Percentiles rank a stretch among this genome's conserved stretches.
Evolutionary conservation across 1,140 invertebrate genomes (phyloP).

Genomic region (Drosophila ohnishii): DNA sequence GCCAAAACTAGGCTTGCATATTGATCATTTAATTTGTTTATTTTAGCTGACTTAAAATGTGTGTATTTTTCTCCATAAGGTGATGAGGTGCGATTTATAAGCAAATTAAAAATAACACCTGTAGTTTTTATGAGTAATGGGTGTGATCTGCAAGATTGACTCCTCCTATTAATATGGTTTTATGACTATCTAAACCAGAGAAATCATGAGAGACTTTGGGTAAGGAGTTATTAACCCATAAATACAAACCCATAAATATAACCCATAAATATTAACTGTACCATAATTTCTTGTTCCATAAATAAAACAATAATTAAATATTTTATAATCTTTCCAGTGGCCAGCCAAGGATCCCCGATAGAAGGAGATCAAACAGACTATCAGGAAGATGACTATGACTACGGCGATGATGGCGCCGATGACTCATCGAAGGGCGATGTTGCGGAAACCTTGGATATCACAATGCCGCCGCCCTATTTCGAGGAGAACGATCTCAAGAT

Average conservation of each 20-base stretch:
- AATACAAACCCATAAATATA: no score
- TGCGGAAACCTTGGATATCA: background rate
- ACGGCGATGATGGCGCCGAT: conserved; percentile 1
- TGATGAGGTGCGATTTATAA: conserved; percentile 1
- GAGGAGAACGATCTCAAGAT: conserved; percentile 46
- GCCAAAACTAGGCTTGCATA: background rate
- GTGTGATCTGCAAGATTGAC: background rate
- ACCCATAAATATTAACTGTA: no score
- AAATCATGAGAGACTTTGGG: background rate
- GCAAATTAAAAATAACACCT: background rate
- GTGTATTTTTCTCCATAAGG: background rate
- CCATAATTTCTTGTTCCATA: background rate
- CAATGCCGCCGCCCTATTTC: conserved; percentile 57
- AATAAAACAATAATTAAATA: background rate
- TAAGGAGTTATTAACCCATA: background rate
- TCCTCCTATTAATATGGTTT: conserved; percentile 3
- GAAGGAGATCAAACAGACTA: conserved; percentile 13
- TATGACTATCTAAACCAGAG: background rate
- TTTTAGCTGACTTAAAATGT: conserved; percentile 1
- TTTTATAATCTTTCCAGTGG: conserved; percentile 16
- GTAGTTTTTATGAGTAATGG: conserved; percentile 10
- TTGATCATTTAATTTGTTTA: background rate
- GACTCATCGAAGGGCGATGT: background rate
- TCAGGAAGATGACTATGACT: conserved; percentile 60
- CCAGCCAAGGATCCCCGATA: conserved; percentile 36